These are phyloP conservation scores for Panthera leo DNA, from an alignment of 2,113 vertebrate genomes.

Conservation along the genomic window DNA sequence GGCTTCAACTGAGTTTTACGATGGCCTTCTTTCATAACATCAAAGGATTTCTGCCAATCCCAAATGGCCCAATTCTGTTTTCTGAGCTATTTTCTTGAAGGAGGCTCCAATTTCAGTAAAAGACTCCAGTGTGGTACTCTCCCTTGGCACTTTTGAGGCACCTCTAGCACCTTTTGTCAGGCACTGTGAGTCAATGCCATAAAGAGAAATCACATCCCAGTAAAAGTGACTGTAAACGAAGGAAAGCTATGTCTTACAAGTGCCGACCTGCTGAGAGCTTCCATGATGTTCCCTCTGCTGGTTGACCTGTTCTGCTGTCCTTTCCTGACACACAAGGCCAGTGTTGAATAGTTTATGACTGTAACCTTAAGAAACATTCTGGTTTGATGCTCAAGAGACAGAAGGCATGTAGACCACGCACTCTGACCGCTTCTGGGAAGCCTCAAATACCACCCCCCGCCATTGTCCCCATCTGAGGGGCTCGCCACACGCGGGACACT, in stretches of 20 bases:
- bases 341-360: background rate
- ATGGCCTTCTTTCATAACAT: background rate
- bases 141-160: background rate
- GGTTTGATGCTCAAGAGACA: background rate
- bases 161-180: background rate
- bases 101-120: background rate
- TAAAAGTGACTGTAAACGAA: background rate
- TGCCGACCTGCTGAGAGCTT: background rate
- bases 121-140: background rate
- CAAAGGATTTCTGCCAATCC: background rate
- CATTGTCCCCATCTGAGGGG: accelerated
- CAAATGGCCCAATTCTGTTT: background rate
- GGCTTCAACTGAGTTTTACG: background rate
- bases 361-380: background rate
- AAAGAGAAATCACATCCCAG: background rate
- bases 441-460: background rate
- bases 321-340: background rate
- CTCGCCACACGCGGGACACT: background rate
- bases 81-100: slow-evolving; percentile 22
- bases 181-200: background rate
- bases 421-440: background rate
- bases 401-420: background rate
- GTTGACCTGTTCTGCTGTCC: background rate
- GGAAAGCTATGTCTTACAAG: background rate
- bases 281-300: background rate